phyloP scores from a whole-genome alignment of 1,140 invertebrate genomes.

The Idris sp. region DNA sequence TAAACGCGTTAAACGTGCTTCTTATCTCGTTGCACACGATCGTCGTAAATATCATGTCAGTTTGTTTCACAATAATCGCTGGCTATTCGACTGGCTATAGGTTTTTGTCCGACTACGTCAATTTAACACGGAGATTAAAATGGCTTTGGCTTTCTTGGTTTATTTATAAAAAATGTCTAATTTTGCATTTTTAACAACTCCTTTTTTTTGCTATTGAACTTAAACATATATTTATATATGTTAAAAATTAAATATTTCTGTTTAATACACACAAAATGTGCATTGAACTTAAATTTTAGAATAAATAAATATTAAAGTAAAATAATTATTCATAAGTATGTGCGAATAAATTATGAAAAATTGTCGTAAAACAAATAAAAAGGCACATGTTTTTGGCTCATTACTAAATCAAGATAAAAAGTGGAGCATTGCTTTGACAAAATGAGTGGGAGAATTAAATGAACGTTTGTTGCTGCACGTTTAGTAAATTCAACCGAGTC shows the following conservation, averaged over 20 bases:
- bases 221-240: too few relatives aligned
- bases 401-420: background rate
- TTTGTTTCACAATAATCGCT: constrained; percentile 41
- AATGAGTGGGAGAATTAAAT: constrained; percentile 22
- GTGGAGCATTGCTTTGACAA: background rate
- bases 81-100: constrained; percentile 27
- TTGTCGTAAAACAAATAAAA: too few relatives aligned
- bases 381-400: too few relatives aligned
- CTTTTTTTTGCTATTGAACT: too few relatives aligned
- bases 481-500: constrained; percentile 51
- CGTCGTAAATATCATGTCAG: constrained; percentile 54
- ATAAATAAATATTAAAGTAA: too few relatives aligned
- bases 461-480: constrained; percentile 33
- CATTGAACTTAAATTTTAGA: too few relatives aligned
- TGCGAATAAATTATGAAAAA: too few relatives aligned
- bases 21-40: constrained; percentile 45
- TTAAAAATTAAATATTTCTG: too few relatives aligned
- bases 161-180: constrained; percentile 74
- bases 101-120: constrained; percentile 43
- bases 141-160: constrained; percentile 26
- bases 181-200: too few relatives aligned
- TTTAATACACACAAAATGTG: too few relatives aligned
- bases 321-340: too few relatives aligned
- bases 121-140: constrained; percentile 31
- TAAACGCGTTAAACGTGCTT: constrained; percentile 12